Evolutionary conservation across 2,888 invertebrate species (phyloP).

Genomic region (Himalopsyche anomala): DNA sequence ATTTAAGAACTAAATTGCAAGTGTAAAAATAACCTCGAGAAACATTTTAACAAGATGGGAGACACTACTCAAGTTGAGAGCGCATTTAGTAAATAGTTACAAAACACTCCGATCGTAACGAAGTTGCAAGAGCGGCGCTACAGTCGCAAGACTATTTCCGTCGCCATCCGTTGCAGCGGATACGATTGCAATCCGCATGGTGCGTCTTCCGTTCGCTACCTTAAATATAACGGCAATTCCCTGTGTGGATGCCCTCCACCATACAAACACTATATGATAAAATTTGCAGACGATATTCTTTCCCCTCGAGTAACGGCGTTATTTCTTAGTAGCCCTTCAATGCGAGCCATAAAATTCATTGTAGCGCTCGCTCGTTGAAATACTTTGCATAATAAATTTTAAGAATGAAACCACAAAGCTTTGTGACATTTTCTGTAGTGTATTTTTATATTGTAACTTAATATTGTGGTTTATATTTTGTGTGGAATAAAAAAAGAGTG

Average conservation of each 20-base stretch:
- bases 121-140: neutral
- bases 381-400: slow-evolving; percentile 22
- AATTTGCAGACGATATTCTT: slow-evolving; percentile 11
- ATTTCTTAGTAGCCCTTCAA: neutral
- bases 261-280: neutral
- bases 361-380: neutral
- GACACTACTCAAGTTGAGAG: neutral
- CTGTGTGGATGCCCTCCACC: neutral
- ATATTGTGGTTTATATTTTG: neutral
- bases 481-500: neutral
- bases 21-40: neutral
- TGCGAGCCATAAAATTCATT: neutral
- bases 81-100: neutral
- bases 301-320: neutral
- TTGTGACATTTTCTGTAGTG: slow-evolving; percentile 6
- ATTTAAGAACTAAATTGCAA: no score
- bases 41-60: neutral
- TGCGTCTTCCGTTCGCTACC: slow-evolving; percentile 19
- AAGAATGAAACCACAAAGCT: neutral
- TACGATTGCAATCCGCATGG: slow-evolving; percentile 11
- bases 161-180: neutral
- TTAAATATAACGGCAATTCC: neutral
- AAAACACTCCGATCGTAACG: slow-evolving; percentile 20
- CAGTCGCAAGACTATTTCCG: slow-evolving; percentile 8
- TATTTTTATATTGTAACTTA: slow-evolving; percentile 12